A percentile compares a stretch with the other conserved stretches of the same genome.
Conservation (phyloP, 2,888 invertebrate genomes). For the Caenorhabditis drosophilae region DNA sequence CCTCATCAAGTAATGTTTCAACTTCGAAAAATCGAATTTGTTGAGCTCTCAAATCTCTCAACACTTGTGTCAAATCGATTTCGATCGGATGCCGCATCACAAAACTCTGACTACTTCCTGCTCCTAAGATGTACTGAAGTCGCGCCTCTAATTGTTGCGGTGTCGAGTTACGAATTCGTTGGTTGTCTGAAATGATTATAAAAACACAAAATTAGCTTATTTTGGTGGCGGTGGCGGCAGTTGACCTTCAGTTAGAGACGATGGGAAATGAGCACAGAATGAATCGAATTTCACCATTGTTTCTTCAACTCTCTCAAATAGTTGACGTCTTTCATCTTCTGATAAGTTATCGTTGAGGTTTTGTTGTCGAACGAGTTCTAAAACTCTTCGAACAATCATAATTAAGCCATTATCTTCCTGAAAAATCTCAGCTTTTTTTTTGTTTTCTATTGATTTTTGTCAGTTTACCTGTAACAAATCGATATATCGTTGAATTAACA, state of each 20-base stretch:
- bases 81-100: conserved; percentile 17
- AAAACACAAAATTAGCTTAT: background rate
- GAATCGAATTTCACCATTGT: conserved; percentile 7
- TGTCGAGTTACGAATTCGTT: background rate
- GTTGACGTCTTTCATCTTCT: background rate
- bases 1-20: conserved; percentile 19
- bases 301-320: background rate
- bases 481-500: background rate
- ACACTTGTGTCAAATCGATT: conserved; percentile 7
- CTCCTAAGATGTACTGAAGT: background rate
- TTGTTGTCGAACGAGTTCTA: background rate
- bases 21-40: conserved; percentile 6
- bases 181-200: background rate
- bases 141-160: background rate
- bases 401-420: conserved; percentile 11
- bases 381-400: conserved; percentile 1
- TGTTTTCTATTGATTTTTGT: too few relatives aligned
- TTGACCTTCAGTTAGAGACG: too few relatives aligned
- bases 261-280: too few relatives aligned
- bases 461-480: too few relatives aligned
- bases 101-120: background rate
- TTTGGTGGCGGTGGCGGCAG: too few relatives aligned
- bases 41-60: conserved; percentile 9
- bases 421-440: too few relatives aligned
- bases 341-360: background rate